Conservation (phyloP, 2,888 invertebrate genomes). For the Magallana nippona region DNA sequence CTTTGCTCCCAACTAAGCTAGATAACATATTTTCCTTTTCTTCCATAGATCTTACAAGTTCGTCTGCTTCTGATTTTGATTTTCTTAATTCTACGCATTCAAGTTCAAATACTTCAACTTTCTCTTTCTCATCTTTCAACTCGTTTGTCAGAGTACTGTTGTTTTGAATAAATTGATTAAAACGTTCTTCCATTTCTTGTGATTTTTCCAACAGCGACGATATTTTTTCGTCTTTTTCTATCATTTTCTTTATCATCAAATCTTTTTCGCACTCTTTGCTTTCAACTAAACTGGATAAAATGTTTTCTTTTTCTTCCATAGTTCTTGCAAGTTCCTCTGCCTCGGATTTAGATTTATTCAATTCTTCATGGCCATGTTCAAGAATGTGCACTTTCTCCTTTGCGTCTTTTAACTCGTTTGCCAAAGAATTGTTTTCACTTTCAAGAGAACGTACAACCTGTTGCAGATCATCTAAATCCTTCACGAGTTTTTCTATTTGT, state of each 20-base stretch:
- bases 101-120: not conserved
- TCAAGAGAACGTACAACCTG: not conserved
- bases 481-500: not conserved
- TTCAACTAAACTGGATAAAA: not conserved
- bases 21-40: constrained; percentile 33
- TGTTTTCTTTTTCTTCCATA: constrained; percentile 37
- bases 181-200: constrained; percentile 72
- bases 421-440: not conserved
- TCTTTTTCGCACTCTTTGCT: constrained; percentile 30
- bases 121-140: not conserved
- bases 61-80: constrained; percentile 1
- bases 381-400: not conserved
- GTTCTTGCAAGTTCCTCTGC: not conserved
- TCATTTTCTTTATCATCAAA: constrained; percentile 41
- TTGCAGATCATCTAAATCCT: not conserved
- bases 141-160: constrained; percentile 45
- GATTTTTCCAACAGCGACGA: constrained; percentile 68
- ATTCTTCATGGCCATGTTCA: not conserved
- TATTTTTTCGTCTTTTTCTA: constrained; percentile 69
- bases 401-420: not conserved
- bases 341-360: constrained; percentile 29
- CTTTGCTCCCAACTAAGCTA: constrained; percentile 16
- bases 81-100: constrained; percentile 28
- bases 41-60: constrained; percentile 16
- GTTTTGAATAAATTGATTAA: constrained; percentile 58